Evolutionary conservation across 2,113 vertebrate genomes (phyloP).

Genomic region (Hiodon tergisus): DNA sequence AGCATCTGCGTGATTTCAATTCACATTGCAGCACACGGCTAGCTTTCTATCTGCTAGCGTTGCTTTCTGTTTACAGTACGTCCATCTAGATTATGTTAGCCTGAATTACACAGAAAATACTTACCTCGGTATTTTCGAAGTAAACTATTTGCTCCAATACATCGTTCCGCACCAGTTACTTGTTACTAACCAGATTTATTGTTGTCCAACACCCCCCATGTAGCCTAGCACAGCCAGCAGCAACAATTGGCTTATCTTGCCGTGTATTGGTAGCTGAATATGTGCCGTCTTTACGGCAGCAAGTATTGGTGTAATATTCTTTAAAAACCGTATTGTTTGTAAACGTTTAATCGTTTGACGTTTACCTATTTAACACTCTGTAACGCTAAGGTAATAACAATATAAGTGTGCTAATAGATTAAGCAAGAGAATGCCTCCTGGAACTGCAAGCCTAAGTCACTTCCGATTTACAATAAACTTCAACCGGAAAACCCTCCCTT

Average conservation of each 20-base stretch:
- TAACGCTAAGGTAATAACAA: too few relatives aligned
- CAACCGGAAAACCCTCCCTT: constrained; percentile 28
- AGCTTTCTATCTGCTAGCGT: too few relatives aligned
- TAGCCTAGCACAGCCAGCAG: constrained; percentile 9
- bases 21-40: too few relatives aligned
- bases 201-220: constrained; percentile 9
- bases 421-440: background rate
- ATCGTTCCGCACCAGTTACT: constrained; percentile 1
- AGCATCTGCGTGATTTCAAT: too few relatives aligned
- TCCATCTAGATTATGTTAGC: background rate
- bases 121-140: background rate
- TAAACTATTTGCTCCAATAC: background rate
- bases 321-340: background rate
- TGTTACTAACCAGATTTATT: background rate
- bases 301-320: background rate
- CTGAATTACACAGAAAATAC: background rate
- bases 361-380: too few relatives aligned
- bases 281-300: background rate
- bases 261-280: background rate
- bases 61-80: too few relatives aligned
- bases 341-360: background rate
- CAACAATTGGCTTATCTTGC: constrained; percentile 21
- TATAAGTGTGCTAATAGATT: background rate
- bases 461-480: constrained; percentile 37
- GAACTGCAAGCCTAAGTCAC: constrained; percentile 4